Evolutionary conservation across 2,113 vertebrate species (phyloP).

Genomic region (Erythrocebus patas): DNA sequence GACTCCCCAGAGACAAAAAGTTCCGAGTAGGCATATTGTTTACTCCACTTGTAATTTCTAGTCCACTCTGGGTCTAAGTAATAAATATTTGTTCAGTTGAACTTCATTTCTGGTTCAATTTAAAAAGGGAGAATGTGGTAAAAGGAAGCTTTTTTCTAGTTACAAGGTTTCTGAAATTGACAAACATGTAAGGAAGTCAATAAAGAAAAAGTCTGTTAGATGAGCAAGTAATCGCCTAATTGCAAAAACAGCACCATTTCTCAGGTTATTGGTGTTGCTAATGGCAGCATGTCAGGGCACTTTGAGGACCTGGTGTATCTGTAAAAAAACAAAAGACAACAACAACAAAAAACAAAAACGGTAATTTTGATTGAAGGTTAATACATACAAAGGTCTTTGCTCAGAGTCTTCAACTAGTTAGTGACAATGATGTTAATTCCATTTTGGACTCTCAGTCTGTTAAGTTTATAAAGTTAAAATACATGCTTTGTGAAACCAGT

Average conservation of each 20-base stretch:
- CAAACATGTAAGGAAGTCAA: neutral
- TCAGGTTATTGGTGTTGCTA: neutral
- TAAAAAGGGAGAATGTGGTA: neutral
- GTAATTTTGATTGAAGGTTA: conserved; percentile 10
- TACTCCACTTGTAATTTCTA: neutral
- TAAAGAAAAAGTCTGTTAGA: neutral
- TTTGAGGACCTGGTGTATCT: neutral
- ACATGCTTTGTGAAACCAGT: neutral
- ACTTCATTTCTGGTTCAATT: neutral
- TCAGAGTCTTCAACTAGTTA: neutral
- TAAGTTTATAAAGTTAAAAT: conserved; percentile 37
- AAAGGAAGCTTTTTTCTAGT: neutral
- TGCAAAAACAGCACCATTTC: neutral
- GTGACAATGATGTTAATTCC: conserved; percentile 16
- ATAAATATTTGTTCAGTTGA: neutral
- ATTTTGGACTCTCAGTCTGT: neutral
- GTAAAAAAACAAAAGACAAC: neutral
- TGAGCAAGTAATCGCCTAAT: neutral
- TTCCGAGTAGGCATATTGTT: neutral
- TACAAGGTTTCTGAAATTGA: neutral
- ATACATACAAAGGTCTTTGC: neutral
- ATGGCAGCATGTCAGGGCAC: neutral
- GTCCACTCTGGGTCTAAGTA: neutral
- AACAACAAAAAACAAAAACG: neutral
- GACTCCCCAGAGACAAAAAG: neutral